A percentile compares a stretch with the other conserved stretches of the same genome.
phyloP scores from a whole-genome alignment of 2,797 vertebrate genomes.

The Notoglanidium macrostoma region DNA sequence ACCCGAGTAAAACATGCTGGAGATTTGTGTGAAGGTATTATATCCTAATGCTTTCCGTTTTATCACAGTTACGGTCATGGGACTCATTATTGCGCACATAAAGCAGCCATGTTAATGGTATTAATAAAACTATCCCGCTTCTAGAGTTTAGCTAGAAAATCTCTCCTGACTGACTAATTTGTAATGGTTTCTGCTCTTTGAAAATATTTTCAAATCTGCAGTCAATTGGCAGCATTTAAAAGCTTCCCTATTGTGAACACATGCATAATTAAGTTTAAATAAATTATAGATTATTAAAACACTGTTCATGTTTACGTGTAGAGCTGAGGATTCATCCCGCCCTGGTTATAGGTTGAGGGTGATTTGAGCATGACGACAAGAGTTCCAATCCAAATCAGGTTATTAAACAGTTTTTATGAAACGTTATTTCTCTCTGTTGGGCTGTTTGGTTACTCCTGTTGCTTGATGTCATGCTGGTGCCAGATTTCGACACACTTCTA shows the following conservation, averaged over 20 bases:
- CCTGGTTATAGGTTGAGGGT: slow-evolving; percentile 1
- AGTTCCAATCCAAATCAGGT: neutral
- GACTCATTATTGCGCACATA: slow-evolving; percentile 3
- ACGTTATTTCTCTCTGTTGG: neutral
- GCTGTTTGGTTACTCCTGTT: neutral
- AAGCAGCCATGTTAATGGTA: neutral
- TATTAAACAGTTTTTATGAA: neutral
- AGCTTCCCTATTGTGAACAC: slow-evolving; percentile 64
- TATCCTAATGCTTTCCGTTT: neutral
- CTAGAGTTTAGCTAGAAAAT: neutral
- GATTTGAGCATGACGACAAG: slow-evolving; percentile 14
- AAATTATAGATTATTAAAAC: slow-evolving; percentile 72
- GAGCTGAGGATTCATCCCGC: neutral
- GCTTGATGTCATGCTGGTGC: neutral
- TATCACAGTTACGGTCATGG: neutral
- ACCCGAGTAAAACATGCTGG: neutral
- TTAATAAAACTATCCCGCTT: neutral
- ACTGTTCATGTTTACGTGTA: slow-evolving; percentile 1
- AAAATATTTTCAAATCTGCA: slow-evolving; percentile 58
- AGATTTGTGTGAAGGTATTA: neutral
- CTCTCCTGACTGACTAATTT: slow-evolving; percentile 15
- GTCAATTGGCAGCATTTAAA: slow-evolving; percentile 64
- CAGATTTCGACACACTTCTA: neutral
- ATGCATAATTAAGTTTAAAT: slow-evolving; percentile 74
- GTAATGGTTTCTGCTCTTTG: slow-evolving; percentile 50